These are phyloP conservation scores for Scolopax bukidnonensis DNA, from an alignment of 2,797 vertebrate genomes.

Conservation along the genomic window DNA sequence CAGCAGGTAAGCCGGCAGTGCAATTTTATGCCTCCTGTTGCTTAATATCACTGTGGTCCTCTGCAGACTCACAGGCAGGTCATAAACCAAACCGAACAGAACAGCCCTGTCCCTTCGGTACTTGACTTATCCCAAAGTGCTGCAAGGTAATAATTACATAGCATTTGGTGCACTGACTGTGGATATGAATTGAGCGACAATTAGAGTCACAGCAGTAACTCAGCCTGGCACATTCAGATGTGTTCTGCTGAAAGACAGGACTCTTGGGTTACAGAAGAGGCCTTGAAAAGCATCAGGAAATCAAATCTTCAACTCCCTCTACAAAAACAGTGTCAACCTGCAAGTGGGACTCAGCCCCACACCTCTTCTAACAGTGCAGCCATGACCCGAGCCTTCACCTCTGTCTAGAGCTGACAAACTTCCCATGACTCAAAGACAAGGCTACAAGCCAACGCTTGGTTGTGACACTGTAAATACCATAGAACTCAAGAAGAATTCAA, in stretches of 20 bases:
- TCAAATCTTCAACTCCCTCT: background rate
- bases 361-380: background rate
- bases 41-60: background rate
- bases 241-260: constrained; percentile 5
- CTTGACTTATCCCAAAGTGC: background rate
- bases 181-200: background rate
- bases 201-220: constrained; percentile 35
- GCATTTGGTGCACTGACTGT: background rate
- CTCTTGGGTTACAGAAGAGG: background rate
- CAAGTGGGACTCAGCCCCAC: background rate
- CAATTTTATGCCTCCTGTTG: constrained; percentile 7
- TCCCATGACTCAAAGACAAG: background rate
- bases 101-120: background rate
- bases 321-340: background rate
- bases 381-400: background rate
- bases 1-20: background rate
- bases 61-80: background rate
- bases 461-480: background rate
- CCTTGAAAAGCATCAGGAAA: background rate
- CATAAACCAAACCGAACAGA: constrained; percentile 42
- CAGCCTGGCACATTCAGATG: constrained; percentile 16
- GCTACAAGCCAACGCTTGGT: background rate
- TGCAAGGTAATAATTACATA: background rate
- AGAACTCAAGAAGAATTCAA: background rate
- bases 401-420: background rate